phyloP scores from a whole-genome alignment of 2,888 invertebrate species.

The Eupeodes luniger region DNA sequence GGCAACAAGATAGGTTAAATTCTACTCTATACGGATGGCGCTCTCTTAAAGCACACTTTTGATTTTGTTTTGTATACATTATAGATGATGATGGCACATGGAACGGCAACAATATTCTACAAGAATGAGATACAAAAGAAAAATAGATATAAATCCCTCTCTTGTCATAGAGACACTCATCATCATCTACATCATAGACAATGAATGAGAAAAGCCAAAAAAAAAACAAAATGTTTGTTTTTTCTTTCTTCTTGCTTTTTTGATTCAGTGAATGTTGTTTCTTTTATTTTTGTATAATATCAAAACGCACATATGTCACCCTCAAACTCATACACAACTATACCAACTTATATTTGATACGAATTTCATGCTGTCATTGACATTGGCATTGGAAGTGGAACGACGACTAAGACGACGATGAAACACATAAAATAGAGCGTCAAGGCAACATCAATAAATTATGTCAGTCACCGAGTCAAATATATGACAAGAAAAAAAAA shows the following conservation, averaged over 20 bases:
- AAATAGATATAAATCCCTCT: constrained; percentile 68
- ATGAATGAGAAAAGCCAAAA: constrained; percentile 63
- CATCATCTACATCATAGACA: constrained; percentile 68
- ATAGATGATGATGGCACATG: constrained; percentile 47
- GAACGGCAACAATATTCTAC: constrained; percentile 35
- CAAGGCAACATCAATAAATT: constrained; percentile 63
- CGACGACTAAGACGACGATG: neutral
- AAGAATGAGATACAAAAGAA: constrained; percentile 64
- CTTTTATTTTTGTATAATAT: neutral
- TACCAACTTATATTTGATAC: constrained; percentile 38
- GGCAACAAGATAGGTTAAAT: constrained; percentile 2
- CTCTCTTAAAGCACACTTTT: constrained; percentile 61
- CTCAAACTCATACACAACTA: constrained; percentile 37
- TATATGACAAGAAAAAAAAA: neutral
- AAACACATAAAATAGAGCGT: constrained; percentile 37
- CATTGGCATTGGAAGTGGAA: constrained; percentile 68
- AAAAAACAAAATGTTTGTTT: constrained; percentile 3
- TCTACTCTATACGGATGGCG: constrained; percentile 28
- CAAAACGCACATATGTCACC: constrained; percentile 69
- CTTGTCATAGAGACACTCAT: constrained; percentile 65
- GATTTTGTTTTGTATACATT: constrained; percentile 33
- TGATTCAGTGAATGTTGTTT: neutral
- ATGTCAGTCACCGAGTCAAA: constrained; percentile 26
- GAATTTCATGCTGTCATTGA: constrained; percentile 70
- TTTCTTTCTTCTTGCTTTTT: neutral